Conservation (phyloP, 2,797 vertebrate genomes). For the Ptychadena robeensis region DNA sequence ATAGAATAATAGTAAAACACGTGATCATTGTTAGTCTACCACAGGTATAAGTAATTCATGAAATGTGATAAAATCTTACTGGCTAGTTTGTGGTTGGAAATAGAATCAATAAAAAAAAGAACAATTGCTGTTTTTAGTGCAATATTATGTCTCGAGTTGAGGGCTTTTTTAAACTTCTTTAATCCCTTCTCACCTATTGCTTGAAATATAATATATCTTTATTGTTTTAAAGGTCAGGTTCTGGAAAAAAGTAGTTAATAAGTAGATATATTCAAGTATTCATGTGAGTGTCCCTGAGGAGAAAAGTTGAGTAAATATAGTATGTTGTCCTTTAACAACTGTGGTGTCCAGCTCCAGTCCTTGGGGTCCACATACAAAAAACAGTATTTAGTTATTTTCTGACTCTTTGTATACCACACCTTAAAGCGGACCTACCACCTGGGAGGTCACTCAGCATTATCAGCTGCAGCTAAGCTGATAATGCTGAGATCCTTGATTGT, state of each 20-base stretch:
- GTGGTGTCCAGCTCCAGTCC: too few species aligned
- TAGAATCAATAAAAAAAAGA: neutral
- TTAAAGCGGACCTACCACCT: too few species aligned
- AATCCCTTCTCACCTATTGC: too few species aligned
- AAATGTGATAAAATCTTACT: neutral
- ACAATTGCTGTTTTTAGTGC: neutral
- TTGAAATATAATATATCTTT: slow-evolving; percentile 6
- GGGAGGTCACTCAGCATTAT: too few species aligned
- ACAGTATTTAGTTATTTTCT: too few species aligned
- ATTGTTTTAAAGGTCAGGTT: slow-evolving; percentile 17
- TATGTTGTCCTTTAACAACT: neutral
- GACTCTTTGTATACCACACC: too few species aligned
- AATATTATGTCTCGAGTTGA: neutral
- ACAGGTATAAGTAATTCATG: neutral
- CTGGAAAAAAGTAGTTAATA: slow-evolving; percentile 5
- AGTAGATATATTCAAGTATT: slow-evolving; percentile 50
- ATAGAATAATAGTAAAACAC: neutral
- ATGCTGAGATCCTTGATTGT: too few species aligned
- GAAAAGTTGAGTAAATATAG: slow-evolving; percentile 29
- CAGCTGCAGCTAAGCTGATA: too few species aligned
- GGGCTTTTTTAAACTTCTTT: too few species aligned
- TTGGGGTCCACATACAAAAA: too few species aligned
- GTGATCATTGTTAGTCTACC: neutral
- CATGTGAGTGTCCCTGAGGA: slow-evolving; percentile 54
- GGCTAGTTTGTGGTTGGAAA: neutral